phyloP scores from a whole-genome alignment of 1,140 invertebrate genomes.

The Acromyrmex heyeri region DNA sequence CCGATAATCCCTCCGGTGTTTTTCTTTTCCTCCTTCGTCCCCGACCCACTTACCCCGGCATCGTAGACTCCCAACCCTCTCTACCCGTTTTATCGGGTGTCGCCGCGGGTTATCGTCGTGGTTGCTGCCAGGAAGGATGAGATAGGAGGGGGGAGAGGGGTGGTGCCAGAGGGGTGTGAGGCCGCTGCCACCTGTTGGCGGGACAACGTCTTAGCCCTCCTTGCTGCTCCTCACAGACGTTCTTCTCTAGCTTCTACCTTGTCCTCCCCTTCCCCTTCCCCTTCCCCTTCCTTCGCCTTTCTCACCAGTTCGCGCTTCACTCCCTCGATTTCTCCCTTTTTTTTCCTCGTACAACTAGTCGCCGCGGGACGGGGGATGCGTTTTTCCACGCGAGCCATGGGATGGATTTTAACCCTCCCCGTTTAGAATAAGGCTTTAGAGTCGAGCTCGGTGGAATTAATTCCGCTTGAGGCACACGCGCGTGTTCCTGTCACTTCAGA shows the following conservation, averaged over 20 bases:
- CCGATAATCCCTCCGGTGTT: constrained; percentile 81
- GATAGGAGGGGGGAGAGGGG: constrained; percentile 45
- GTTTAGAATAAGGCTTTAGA: constrained; percentile 37
- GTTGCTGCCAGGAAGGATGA: constrained; percentile 77
- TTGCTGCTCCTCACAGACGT: constrained; percentile 54
- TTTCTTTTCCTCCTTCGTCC: constrained; percentile 74
- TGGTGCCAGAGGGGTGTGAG: constrained; percentile 76
- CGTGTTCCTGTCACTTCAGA: constrained; percentile 24
- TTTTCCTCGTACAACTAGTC: constrained; percentile 60
- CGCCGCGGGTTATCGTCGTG: constrained; percentile 82
- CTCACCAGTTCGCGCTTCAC: neutral
- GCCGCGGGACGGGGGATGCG: constrained; percentile 46
- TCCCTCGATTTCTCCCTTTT: constrained; percentile 47
- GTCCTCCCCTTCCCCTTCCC: neutral
- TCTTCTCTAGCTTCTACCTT: constrained; percentile 44
- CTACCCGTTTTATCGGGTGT: constrained; percentile 82
- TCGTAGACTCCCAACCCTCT: constrained; percentile 59
- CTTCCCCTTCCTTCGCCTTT: neutral
- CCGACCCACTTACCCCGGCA: constrained; percentile 75
- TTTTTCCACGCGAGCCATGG: constrained; percentile 54
- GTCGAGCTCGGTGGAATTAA: constrained; percentile 39
- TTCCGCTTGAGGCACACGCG: constrained; percentile 38
- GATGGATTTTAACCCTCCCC: constrained; percentile 48
- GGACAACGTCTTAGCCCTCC: constrained; percentile 77
- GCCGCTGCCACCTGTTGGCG: constrained; percentile 85